A percentile compares a stretch with the other conserved stretches of the same genome.
Conservation (phyloP, 1,140 invertebrate genomes). For the Aphaenogaster ashmeadi region DNA sequence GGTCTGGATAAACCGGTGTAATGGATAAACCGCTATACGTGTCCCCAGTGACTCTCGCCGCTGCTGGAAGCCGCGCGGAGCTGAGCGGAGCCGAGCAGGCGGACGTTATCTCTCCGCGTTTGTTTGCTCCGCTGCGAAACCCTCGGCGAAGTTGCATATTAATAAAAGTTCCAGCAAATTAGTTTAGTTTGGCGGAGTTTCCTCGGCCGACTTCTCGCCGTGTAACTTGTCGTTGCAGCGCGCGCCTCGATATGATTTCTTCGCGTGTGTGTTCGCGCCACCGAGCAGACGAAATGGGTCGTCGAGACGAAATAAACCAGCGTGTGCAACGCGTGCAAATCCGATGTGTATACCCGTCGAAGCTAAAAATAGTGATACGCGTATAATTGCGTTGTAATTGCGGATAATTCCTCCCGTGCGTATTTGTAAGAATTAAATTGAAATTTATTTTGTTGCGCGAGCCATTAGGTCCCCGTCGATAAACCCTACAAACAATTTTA, state of each 20-base stretch:
- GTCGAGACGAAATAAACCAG: slow-evolving; percentile 52
- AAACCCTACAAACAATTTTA: slow-evolving; percentile 17
- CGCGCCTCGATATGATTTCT: slow-evolving; percentile 61
- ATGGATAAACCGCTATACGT: slow-evolving; percentile 64
- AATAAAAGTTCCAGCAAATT: slow-evolving; percentile 82
- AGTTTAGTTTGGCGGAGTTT: slow-evolving; percentile 79
- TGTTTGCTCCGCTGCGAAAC: slow-evolving; percentile 72
- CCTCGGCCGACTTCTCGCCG: slow-evolving; percentile 51
- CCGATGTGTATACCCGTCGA: not conserved
- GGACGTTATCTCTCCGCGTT: slow-evolving; percentile 74
- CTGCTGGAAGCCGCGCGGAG: not conserved
- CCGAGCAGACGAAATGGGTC: slow-evolving; percentile 33
- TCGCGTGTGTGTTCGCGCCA: slow-evolving; percentile 17
- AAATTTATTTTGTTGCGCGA: slow-evolving; percentile 32
- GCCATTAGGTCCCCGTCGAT: not conserved
- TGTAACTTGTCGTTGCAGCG: slow-evolving; percentile 53
- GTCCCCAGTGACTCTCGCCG: slow-evolving; percentile 1
- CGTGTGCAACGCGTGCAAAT: not conserved
- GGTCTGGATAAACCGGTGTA: slow-evolving; percentile 62
- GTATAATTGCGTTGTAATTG: slow-evolving; percentile 30
- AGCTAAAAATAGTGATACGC: not conserved
- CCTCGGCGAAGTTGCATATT: slow-evolving; percentile 78
- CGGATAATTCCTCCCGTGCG: not conserved
- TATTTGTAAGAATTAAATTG: slow-evolving; percentile 40
- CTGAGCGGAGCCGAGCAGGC: slow-evolving; percentile 13